Percentiles rank a stretch among this genome's conserved stretches.
Evolutionary conservation across 2,113 vertebrate genomes (phyloP).

Genomic region (Triplophysa tibetana): DNA sequence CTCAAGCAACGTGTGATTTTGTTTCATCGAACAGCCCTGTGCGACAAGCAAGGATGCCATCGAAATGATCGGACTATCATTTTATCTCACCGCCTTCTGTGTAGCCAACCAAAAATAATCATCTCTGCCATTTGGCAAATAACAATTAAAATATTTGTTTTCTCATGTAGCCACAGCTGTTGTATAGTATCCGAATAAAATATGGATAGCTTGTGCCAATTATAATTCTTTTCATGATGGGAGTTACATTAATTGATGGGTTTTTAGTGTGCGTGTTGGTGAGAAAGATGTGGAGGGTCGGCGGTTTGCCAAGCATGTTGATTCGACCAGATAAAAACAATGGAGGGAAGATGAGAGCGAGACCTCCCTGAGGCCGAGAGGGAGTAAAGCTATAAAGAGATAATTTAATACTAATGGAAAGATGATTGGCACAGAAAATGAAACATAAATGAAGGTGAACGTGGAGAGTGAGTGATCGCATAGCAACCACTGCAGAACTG

Average conservation of each 20-base stretch:
- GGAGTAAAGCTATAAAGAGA: constrained; percentile 54
- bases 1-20: neutral
- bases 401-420: constrained; percentile 68
- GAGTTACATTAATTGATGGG: constrained; percentile 52
- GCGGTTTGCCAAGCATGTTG: constrained; percentile 57
- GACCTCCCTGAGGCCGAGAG: constrained; percentile 54
- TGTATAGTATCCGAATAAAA: constrained; percentile 1
- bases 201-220: constrained; percentile 1
- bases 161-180: neutral
- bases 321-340: constrained; percentile 61
- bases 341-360: constrained; percentile 62
- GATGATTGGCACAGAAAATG: constrained; percentile 62
- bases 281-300: constrained; percentile 36
- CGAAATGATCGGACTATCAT: neutral
- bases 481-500: neutral
- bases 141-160: neutral
- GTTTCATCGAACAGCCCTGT: neutral
- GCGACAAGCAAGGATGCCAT: neutral
- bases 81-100: neutral
- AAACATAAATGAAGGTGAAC: constrained; percentile 59
- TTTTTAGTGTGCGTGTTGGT: constrained; percentile 31
- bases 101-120: neutral
- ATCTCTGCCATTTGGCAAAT: constrained; percentile 23
- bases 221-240: constrained; percentile 25
- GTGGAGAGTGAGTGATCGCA: constrained; percentile 56